Conservation (phyloP, 2,888 invertebrate species). For the Malacosoma neustria region DNA sequence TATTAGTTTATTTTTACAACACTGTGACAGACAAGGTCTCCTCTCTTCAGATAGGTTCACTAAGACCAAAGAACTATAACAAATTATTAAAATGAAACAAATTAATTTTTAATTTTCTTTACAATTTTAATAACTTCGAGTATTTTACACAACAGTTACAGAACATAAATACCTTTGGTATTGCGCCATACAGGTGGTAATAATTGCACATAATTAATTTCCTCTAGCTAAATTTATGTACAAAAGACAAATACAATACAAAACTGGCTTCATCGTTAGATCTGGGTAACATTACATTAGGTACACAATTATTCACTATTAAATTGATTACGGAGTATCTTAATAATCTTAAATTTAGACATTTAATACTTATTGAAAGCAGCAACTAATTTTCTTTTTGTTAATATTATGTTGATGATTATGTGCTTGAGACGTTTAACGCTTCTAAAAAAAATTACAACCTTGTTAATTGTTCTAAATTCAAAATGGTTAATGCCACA, state of each 20-base stretch:
- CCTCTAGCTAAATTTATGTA: slow-evolving; percentile 62
- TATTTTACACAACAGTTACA: slow-evolving; percentile 68
- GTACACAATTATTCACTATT: slow-evolving; percentile 23
- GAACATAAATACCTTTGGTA: slow-evolving; percentile 71
- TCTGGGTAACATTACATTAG: slow-evolving; percentile 43
- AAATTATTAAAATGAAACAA: no score
- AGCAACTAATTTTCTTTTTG: no score
- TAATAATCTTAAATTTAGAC: slow-evolving; percentile 2
- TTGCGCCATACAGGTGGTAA: slow-evolving; percentile 53
- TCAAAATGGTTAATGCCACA: no score
- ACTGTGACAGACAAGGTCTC: no score
- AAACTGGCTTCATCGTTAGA: slow-evolving; percentile 39
- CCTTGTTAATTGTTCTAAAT: no score
- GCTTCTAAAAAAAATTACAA: no score
- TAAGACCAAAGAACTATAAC: no score
- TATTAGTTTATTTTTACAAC: no score
- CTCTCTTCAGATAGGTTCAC: no score
- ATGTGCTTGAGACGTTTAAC: no score
- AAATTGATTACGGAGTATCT: slow-evolving; percentile 20
- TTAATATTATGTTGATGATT: no score
- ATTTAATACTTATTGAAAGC: slow-evolving; percentile 1
- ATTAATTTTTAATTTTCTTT: slow-evolving; percentile 23
- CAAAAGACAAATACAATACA: slow-evolving; percentile 65
- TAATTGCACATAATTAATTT: slow-evolving; percentile 68
- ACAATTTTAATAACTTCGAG: slow-evolving; percentile 59